These are phyloP conservation scores for Drosophila arawakana DNA, from an alignment of 1,140 invertebrate species.

Conservation along the genomic window DNA sequence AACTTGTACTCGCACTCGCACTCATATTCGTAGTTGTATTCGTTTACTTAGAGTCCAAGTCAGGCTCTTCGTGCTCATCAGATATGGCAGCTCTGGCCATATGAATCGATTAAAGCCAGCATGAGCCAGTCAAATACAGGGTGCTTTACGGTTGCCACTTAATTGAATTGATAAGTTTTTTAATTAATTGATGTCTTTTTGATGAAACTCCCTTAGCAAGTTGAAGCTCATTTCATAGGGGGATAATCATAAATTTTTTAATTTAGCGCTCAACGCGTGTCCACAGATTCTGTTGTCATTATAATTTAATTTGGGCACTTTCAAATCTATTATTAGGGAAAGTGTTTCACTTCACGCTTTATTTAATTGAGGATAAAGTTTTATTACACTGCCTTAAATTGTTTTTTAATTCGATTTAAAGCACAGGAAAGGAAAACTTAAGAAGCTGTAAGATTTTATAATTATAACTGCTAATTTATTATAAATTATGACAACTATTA, in stretches of 20 bases:
- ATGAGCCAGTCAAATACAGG: slow-evolving; percentile 26
- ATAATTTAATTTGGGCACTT: neutral
- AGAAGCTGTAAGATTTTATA: too few species aligned
- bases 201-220: neutral
- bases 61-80: slow-evolving; percentile 70
- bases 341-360: too few species aligned
- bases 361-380: too few species aligned
- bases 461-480: too few species aligned
- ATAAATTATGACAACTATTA: too few species aligned
- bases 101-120: slow-evolving; percentile 13
- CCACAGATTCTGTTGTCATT: neutral
- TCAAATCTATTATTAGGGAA: too few species aligned
- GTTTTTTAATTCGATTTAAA: too few species aligned
- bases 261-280: too few species aligned
- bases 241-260: too few species aligned
- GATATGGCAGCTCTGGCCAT: slow-evolving; percentile 70
- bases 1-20: slow-evolving; percentile 16
- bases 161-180: slow-evolving; percentile 7
- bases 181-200: neutral
- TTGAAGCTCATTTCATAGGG: too few species aligned
- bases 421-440: too few species aligned
- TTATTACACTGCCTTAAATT: too few species aligned
- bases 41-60: neutral
- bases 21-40: slow-evolving; percentile 19
- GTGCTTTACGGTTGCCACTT: slow-evolving; percentile 10